phyloP scores from a whole-genome alignment of 2,113 vertebrate species.

The Macquaria australasica region DNA sequence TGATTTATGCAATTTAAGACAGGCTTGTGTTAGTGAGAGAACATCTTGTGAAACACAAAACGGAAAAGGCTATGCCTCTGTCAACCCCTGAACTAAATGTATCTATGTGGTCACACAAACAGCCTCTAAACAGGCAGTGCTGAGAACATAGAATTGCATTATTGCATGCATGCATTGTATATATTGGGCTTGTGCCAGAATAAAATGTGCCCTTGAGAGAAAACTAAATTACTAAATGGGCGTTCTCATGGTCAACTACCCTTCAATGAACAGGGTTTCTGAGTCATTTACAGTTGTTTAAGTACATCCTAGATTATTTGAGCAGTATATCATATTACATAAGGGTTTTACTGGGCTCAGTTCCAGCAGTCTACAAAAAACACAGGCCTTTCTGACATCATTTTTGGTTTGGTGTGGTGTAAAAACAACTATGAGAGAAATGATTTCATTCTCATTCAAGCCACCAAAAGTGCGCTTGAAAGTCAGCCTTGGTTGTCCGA shows the following conservation, averaged over 20 bases:
- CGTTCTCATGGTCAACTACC: conserved; percentile 25
- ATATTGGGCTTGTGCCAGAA: neutral
- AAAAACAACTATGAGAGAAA: neutral
- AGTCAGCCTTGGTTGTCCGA: conserved; percentile 11
- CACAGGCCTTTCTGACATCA: neutral
- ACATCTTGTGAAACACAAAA: neutral
- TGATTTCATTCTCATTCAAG: neutral
- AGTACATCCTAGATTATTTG: conserved; percentile 20
- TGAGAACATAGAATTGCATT: neutral
- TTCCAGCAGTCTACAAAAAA: neutral
- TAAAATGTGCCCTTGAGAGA: conserved; percentile 19
- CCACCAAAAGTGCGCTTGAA: conserved; percentile 2
- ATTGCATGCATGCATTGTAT: neutral
- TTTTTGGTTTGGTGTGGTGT: conserved; percentile 6
- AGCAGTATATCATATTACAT: neutral
- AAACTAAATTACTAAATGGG: conserved; percentile 8
- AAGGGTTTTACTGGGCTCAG: neutral
- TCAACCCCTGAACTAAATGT: neutral
- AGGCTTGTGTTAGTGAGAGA: neutral
- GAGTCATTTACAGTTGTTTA: conserved; percentile 30
- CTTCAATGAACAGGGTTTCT: conserved; percentile 17
- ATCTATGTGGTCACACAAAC: neutral
- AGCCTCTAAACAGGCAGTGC: neutral
- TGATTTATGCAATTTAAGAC: neutral
- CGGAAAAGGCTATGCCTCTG: neutral